Conservation (phyloP, 1,140 invertebrate genomes). For the Brachionus manjavacas region DNA sequence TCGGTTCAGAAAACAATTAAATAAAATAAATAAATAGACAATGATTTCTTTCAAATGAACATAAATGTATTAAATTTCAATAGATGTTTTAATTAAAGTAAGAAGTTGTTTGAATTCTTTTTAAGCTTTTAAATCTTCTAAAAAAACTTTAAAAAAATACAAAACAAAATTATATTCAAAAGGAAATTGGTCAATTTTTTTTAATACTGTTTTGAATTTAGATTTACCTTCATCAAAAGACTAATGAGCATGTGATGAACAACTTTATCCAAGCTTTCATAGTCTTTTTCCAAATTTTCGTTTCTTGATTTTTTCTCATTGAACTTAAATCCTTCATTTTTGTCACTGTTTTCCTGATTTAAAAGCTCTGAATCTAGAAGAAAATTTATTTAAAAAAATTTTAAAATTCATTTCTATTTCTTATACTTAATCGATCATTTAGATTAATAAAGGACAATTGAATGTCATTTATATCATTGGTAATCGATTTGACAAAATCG, state of each 20-base stretch:
- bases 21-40: too few species aligned
- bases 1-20: too few species aligned
- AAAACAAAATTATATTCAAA: too few species aligned
- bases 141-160: too few species aligned
- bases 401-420: conserved; percentile 47
- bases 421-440: neutral
- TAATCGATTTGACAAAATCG: conserved; percentile 16
- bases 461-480: conserved; percentile 70
- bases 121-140: too few species aligned
- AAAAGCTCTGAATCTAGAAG: neutral
- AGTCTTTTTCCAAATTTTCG: conserved; percentile 64
- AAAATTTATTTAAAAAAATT: neutral
- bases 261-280: conserved; percentile 88
- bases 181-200: too few species aligned
- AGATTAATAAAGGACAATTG: neutral
- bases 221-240: conserved; percentile 79
- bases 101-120: too few species aligned
- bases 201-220: too few species aligned
- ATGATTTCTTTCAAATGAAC: too few species aligned
- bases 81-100: too few species aligned
- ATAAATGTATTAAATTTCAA: too few species aligned
- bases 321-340: conserved; percentile 57
- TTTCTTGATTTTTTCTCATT: conserved; percentile 60
- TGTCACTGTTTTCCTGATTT: neutral
- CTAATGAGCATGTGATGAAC: conserved; percentile 91